phyloP scores from a whole-genome alignment of 2,797 vertebrate genomes.

The Lagorchestes hirsutus region DNA sequence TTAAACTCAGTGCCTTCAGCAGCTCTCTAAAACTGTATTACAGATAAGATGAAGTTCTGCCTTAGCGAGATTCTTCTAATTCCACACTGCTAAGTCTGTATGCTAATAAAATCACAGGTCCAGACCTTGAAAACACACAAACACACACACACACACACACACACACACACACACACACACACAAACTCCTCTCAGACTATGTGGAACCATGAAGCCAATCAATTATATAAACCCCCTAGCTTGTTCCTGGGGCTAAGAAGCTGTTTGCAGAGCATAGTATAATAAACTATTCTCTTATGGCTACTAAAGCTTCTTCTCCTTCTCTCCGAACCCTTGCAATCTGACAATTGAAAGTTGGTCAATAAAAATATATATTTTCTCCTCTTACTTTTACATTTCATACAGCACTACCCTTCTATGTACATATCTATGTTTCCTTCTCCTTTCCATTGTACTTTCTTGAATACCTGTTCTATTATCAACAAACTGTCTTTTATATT shows the following conservation, averaged over 20 bases:
- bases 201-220: background rate
- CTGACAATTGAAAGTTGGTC: background rate
- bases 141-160: too few relatives aligned
- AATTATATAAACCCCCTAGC: background rate
- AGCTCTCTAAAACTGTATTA: background rate
- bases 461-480: too few relatives aligned
- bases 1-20: background rate
- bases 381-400: background rate
- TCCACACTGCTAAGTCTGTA: background rate
- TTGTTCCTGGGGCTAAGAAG: too few relatives aligned
- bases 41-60: background rate
- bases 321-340: background rate
- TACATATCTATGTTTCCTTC: background rate
- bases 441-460: too few relatives aligned
- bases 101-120: background rate
- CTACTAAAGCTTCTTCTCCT: background rate
- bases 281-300: background rate
- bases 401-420: background rate
- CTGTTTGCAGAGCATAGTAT: background rate
- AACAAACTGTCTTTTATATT: too few relatives aligned
- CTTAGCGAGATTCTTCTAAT: background rate
- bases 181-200: background rate
- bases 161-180: too few relatives aligned
- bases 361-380: background rate
- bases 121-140: background rate